These are phyloP conservation scores for cat (Felis catus) DNA, from an alignment of 2,113 vertebrate species.

Conservation along the genomic window DNA sequence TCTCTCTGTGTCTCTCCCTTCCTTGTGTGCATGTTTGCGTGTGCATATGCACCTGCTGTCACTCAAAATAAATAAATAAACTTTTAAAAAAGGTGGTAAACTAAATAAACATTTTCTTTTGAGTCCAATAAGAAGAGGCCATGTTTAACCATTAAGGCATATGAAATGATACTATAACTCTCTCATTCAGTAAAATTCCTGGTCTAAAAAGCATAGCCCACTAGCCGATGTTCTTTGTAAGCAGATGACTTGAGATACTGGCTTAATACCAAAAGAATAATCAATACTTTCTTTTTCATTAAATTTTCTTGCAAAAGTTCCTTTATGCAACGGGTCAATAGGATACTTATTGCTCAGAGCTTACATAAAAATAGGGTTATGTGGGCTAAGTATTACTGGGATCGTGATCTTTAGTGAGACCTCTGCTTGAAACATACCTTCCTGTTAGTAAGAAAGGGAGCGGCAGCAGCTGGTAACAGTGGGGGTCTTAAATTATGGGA, in stretches of 20 bases:
- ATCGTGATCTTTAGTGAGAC: neutral
- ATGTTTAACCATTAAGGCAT: neutral
- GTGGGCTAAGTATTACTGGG: neutral
- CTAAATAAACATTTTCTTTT: slow-evolving; percentile 23
- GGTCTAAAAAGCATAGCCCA: neutral
- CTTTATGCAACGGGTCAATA: neutral
- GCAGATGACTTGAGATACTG: neutral
- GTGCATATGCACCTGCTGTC: no score
- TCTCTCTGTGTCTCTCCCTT: no score
- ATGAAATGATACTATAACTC: neutral
- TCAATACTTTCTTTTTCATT: neutral
- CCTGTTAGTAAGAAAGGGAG: neutral
- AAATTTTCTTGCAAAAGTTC: neutral
- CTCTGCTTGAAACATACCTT: neutral
- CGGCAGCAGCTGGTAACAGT: neutral
- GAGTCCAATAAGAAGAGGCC: neutral
- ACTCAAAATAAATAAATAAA: no score
- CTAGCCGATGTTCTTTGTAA: neutral
- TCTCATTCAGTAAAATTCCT: neutral
- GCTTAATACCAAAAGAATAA: neutral
- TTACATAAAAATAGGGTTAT: neutral
- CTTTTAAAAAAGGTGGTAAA: neutral
- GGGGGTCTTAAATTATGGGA: neutral
- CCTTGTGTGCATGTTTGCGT: no score
- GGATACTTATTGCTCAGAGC: neutral